Percentiles rank a stretch among this genome's conserved stretches.
Evolutionary conservation across 2,888 invertebrate species (phyloP).

Genomic region (Dryomyza anilis): DNA sequence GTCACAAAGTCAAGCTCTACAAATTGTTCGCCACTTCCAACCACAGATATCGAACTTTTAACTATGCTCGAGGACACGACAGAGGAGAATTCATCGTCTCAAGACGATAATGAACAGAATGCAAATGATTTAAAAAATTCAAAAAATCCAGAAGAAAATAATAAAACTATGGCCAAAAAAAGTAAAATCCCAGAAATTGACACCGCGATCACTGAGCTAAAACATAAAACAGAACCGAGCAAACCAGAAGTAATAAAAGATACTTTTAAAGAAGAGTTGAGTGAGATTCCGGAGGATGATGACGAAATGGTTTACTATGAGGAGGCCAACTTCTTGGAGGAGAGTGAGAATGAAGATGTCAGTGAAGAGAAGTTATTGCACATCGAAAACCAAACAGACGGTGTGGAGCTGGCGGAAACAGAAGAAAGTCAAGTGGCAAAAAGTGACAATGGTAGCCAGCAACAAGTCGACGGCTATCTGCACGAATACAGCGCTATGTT

Average conservation of each 20-base stretch:
- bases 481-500: slow-evolving; percentile 41
- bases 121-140: background rate
- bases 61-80: background rate
- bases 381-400: background rate
- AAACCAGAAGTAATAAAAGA: background rate
- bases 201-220: background rate
- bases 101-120: background rate
- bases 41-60: slow-evolving; percentile 19
- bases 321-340: slow-evolving; percentile 23
- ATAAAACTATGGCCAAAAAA: background rate
- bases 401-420: slow-evolving; percentile 16
- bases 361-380: background rate
- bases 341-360: slow-evolving; percentile 35
- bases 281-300: background rate
- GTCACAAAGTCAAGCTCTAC: slow-evolving; percentile 37
- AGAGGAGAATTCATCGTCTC: background rate
- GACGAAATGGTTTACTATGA: slow-evolving; percentile 25
- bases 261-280: too few relatives aligned
- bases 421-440: slow-evolving; percentile 7
- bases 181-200: background rate
- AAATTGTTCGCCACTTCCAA: slow-evolving; percentile 22
- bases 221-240: background rate
- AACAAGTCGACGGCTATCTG: slow-evolving; percentile 31
- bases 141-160: background rate
- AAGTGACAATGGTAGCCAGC: background rate